Percentiles rank a stretch among this genome's conserved stretches.
phyloP scores from a whole-genome alignment of 2,888 invertebrate genomes.

The Volucella zonaria region DNA sequence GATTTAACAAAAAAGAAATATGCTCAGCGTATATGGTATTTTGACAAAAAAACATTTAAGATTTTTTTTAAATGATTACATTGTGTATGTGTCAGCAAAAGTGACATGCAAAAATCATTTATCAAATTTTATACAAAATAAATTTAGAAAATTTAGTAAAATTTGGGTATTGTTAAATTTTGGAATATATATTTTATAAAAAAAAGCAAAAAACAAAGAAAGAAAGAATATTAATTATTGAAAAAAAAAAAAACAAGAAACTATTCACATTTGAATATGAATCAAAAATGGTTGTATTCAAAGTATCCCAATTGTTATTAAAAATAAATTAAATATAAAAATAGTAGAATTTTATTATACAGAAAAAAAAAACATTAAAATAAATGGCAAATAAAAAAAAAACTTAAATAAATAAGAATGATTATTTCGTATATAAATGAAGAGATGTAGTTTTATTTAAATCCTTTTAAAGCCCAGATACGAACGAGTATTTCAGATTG shows the following conservation, averaged over 20 bases:
- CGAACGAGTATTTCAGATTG: constrained; percentile 25
- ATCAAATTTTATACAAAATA: constrained; percentile 52
- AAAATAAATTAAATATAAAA: constrained; percentile 33
- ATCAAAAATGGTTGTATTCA: constrained; percentile 64
- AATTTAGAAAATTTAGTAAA: constrained; percentile 49
- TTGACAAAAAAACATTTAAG: constrained; percentile 19
- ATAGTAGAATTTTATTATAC: constrained; percentile 46
- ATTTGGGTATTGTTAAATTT: constrained; percentile 70
- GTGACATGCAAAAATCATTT: constrained; percentile 12
- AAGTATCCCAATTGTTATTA: constrained; percentile 57
- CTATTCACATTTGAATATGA: constrained; percentile 39
- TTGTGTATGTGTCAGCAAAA: constrained; percentile 38
- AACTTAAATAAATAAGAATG: constrained; percentile 34
- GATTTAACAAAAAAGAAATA: constrained; percentile 13
- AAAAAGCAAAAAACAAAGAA: no score
- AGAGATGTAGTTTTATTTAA: constrained; percentile 38
- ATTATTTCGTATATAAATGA: constrained; percentile 45
- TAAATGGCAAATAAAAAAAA: constrained; percentile 56
- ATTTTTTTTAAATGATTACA: constrained; percentile 14
- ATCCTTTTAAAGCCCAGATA: constrained; percentile 45
- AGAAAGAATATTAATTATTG: background rate
- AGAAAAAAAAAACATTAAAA: constrained; percentile 6
- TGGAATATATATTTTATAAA: constrained; percentile 68
- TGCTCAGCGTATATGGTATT: constrained; percentile 58
- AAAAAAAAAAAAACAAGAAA: constrained; percentile 19